Evolutionary conservation across 2,797 vertebrate genomes (phyloP).

Genomic region (Xiphorhynchus erythropygius): DNA sequence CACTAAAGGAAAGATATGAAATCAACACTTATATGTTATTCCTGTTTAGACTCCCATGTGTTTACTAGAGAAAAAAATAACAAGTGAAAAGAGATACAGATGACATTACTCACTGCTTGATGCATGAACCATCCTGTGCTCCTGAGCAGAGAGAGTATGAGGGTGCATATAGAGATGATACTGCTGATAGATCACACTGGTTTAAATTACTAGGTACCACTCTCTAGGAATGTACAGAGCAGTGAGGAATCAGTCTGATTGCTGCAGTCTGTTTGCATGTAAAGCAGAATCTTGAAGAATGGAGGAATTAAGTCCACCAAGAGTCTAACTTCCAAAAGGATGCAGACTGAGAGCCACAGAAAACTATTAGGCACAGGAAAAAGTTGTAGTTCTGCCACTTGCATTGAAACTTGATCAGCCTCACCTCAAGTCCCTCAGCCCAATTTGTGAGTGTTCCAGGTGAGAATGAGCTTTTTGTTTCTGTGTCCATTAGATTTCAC

Average conservation of each 20-base stretch:
- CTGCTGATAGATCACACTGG: background rate
- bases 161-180: rapidly evolving
- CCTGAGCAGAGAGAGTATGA: background rate
- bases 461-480: background rate
- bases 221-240: background rate
- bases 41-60: background rate
- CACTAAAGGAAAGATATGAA: background rate
- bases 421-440: background rate
- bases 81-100: background rate
- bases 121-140: background rate
- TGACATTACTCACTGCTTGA: background rate
- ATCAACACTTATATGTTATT: background rate
- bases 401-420: background rate
- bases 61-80: background rate
- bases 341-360: background rate
- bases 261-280: background rate
- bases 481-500: background rate
- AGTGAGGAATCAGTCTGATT: background rate
- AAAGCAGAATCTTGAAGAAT: background rate
- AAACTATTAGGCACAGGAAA: background rate
- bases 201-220: background rate
- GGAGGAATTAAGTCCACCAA: background rate
- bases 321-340: background rate
- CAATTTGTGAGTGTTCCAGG: background rate
- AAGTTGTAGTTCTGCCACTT: background rate